Percentiles rank a stretch among this genome's conserved stretches.
Conservation (phyloP, 2,888 invertebrate genomes). For the Athripsodes cinereus region DNA sequence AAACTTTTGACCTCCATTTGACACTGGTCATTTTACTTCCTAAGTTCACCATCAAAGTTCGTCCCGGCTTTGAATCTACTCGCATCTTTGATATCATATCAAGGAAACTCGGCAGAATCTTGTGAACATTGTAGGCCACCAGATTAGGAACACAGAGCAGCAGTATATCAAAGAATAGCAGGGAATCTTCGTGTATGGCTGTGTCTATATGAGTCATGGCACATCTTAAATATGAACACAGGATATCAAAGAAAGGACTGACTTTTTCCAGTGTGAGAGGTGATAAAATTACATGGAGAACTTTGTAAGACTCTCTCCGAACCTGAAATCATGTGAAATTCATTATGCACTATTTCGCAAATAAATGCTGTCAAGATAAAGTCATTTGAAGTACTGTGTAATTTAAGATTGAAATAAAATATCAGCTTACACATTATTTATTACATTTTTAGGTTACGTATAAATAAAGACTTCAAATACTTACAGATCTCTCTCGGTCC, state of each 20-base stretch:
- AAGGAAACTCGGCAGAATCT: slow-evolving; percentile 72
- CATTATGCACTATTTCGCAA: too few species aligned
- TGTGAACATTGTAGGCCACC: slow-evolving; percentile 60
- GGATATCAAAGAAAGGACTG: slow-evolving; percentile 67
- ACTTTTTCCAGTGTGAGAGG: slow-evolving; percentile 44
- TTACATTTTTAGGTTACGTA: too few species aligned
- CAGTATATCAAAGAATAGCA: slow-evolving; percentile 72
- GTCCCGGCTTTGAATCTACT: slow-evolving; percentile 57
- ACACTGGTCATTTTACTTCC: slow-evolving; percentile 67
- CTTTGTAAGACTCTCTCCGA: slow-evolving; percentile 52
- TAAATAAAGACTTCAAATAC: too few species aligned
- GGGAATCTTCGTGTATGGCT: slow-evolving; percentile 75
- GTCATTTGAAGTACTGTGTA: too few species aligned
- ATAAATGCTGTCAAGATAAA: too few species aligned
- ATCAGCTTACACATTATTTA: too few species aligned
- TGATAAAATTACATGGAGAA: slow-evolving; percentile 47
- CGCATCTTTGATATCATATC: slow-evolving; percentile 76
- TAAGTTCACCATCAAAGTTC: slow-evolving; percentile 64
- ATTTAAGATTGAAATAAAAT: too few species aligned
- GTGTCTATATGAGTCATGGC: slow-evolving; percentile 86
- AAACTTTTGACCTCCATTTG: slow-evolving; percentile 72
- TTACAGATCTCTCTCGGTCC: slow-evolving; percentile 62
- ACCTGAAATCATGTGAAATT: slow-evolving; percentile 45
- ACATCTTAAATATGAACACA: slow-evolving; percentile 76
- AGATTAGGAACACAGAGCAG: slow-evolving; percentile 59